Conservation (phyloP, 2,797 vertebrate genomes). For the Pogoniulus pusillus region DNA sequence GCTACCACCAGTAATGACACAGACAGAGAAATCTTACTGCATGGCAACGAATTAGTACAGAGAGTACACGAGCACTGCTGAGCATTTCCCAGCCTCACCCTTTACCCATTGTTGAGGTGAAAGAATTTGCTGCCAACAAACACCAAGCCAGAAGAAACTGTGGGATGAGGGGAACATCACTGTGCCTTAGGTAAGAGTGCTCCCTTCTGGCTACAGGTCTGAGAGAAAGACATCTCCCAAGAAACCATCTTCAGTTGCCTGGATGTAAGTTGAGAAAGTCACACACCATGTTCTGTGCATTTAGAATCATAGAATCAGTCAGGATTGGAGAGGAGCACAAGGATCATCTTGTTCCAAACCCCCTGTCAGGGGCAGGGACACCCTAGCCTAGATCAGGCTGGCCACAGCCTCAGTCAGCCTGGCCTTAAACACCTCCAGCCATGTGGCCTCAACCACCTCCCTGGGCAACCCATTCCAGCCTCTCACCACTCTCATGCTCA, state of each 20-base stretch:
- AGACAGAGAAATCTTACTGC: neutral
- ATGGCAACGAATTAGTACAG: neutral
- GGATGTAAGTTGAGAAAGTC: neutral
- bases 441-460: too few relatives aligned
- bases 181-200: constrained; percentile 3
- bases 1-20: neutral
- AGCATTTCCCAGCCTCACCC: neutral
- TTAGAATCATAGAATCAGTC: too few relatives aligned
- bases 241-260: rapidly evolving
- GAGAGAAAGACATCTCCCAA: neutral
- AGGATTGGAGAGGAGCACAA: too few relatives aligned
- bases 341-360: too few relatives aligned
- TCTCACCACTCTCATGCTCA: too few relatives aligned
- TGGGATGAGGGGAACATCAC: neutral
- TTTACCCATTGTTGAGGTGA: neutral
- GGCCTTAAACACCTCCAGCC: too few relatives aligned
- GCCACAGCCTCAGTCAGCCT: too few relatives aligned
- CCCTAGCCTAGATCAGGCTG: too few relatives aligned
- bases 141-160: neutral
- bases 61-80: neutral
- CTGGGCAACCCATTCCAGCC: too few relatives aligned
- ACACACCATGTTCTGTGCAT: too few relatives aligned
- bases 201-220: neutral
- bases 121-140: neutral
- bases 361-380: too few relatives aligned